These are phyloP conservation scores for Galeruca laticollis DNA, from an alignment of 2,888 invertebrate genomes.

Conservation along the genomic window DNA sequence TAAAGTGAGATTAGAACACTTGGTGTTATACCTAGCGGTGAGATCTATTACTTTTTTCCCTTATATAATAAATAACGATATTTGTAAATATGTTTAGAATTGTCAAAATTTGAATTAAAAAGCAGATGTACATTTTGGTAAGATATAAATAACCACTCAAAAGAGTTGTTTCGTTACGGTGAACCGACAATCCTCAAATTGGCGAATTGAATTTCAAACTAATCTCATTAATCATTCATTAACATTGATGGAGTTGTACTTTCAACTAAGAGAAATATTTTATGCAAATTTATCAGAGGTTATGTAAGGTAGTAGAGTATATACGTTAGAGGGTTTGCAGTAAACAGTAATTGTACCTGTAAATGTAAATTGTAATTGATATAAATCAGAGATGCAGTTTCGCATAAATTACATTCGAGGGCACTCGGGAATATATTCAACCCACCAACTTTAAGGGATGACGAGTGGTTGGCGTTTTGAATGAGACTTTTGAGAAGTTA, in stretches of 20 bases:
- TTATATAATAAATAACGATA: too few relatives aligned
- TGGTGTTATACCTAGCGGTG: too few relatives aligned
- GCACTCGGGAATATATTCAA: slow-evolving; percentile 28
- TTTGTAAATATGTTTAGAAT: too few relatives aligned
- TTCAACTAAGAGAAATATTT: slow-evolving; percentile 18
- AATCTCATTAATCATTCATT: slow-evolving; percentile 1
- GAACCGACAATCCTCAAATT: too few relatives aligned
- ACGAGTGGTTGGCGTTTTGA: slow-evolving; percentile 11
- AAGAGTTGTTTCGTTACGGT: too few relatives aligned
- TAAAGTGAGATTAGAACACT: too few relatives aligned
- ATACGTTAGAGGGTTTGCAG: slow-evolving; percentile 26
- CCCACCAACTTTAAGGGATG: slow-evolving; percentile 14
- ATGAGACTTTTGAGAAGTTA: background rate
- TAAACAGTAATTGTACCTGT: slow-evolving; percentile 40
- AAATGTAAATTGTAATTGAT: slow-evolving; percentile 36
- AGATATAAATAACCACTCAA: too few relatives aligned
- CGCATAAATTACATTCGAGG: slow-evolving; percentile 27
- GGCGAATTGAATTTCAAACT: background rate
- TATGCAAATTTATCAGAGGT: slow-evolving; percentile 26
- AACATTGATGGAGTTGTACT: slow-evolving; percentile 19
- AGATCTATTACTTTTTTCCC: too few relatives aligned
- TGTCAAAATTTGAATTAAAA: too few relatives aligned
- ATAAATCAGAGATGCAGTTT: slow-evolving; percentile 37
- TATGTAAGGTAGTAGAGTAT: slow-evolving; percentile 25
- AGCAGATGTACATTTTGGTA: too few relatives aligned